Base-by-base conservation (phyloP, 2,797 vertebrate species). In the Chrysocyon brachyurus region DNA sequence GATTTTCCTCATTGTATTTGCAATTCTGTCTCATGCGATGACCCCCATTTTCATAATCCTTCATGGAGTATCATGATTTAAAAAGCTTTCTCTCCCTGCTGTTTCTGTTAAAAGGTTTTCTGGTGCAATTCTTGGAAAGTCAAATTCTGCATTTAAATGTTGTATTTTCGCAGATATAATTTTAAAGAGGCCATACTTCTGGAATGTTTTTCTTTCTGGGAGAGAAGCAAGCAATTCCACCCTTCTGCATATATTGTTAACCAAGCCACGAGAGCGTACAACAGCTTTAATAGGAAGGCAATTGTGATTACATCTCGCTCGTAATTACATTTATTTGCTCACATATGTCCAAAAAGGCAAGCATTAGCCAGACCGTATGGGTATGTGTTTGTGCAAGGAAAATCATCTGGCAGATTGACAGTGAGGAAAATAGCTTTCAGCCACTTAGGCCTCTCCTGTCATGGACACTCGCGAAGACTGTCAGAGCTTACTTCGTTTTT, bases 1-100 rank as follows among this genome's bases (percentile, higher is more conserved):
- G 98, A 98, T 98, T 95, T 98, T 98, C 98, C 95, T 98, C 98
- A 98, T 98, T 98, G 98, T 99, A 98, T 98, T 98, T 99, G 98
- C 98, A 98, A 98, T 98, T 98, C 98, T 64, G 96, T 98, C 98
- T 98, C 91, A 40, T 98, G 98, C 90, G 95, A 98, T 98, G 99
- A 99, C 99, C 99, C 98, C 98, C 98, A 98, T 99, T 99, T 99
- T 99, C 98, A 99, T 99, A 99, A 99, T 99, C 99, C 98, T 99
- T 99, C 98, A 98, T 98, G 98, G 98, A 98, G 98, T 99, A 99
- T 98, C 98, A 98, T 98, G 98, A 98, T 98, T 98, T 98, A 98
- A 98, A 98, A 97, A 98, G 98, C 98, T 98, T 99, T 99, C 97
- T 99, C 98, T 99, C 97, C 98, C 98, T 98, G 98, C 98, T 99